Evolutionary conservation across 1,140 invertebrate genomes (phyloP).

Genomic region (Saccostrea glomerata): DNA sequence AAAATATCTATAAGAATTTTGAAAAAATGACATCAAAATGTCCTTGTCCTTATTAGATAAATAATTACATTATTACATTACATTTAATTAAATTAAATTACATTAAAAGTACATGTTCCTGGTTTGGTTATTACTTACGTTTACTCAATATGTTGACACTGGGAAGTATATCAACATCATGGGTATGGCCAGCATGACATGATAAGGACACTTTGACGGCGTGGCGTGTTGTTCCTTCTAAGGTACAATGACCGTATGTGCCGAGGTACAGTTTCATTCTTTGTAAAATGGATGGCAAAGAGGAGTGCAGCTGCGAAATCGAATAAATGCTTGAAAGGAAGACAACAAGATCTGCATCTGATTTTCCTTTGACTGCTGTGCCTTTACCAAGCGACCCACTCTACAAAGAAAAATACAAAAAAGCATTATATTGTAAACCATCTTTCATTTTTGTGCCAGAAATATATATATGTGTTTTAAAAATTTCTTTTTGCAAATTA

Average conservation of each 20-base stretch:
- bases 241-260: neutral
- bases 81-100: too few species aligned
- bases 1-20: too few species aligned
- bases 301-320: neutral
- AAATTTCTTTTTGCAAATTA: too few species aligned
- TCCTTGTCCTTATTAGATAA: too few species aligned
- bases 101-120: too few species aligned
- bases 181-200: slow-evolving; percentile 18
- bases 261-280: neutral
- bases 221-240: neutral
- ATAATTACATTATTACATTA: too few species aligned
- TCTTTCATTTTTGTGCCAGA: too few species aligned
- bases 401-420: neutral
- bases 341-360: slow-evolving; percentile 38
- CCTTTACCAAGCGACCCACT: slow-evolving; percentile 43
- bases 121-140: neutral
- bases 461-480: too few species aligned
- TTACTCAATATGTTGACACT: slow-evolving; percentile 22
- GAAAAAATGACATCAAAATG: too few species aligned
- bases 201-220: slow-evolving; percentile 17
- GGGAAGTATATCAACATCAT: slow-evolving; percentile 34
- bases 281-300: neutral
- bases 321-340: neutral
- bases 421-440: too few species aligned
- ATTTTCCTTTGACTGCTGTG: slow-evolving; percentile 34